Base-by-base conservation (phyloP, 2,888 invertebrate species). In the Drosophila suboccidentalis region DNA sequence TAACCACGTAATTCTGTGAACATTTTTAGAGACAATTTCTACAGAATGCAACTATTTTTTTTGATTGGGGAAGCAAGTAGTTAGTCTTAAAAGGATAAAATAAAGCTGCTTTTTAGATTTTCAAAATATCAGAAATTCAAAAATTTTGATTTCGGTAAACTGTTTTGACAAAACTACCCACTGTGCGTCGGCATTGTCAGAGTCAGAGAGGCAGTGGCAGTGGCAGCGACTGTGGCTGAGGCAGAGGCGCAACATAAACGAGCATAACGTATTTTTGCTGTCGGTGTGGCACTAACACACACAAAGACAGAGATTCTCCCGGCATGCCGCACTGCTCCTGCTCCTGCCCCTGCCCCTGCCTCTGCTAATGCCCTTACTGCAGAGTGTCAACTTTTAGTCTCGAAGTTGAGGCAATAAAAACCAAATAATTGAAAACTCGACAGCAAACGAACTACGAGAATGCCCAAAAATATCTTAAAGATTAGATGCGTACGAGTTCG, bases 181-280 rank as follows among this genome's bases (percentile, higher is more conserved):
- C 38, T 38, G 38, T 38, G 38, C 73, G 66, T 59, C 62, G 49
- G 15, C 39, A 59, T 55, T 15, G 36, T 13, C 75, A 51, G 54
- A 32, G 62, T 50, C 58, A 60, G 63, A 66, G 68, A 62, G 62
- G 64, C 72, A 41, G 57, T 49, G 22, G 51, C 67, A 59, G 68
- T 19, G 36, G 19, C 66, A 58, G 66, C 19, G 66, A 5, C 26
- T 8, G 17, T 6, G 54, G 60, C n/a, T n/a, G n/a, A n/a, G 34
- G 54, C 38, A 22, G 67, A 82, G 80, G 74, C 85, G 70, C 86
- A 86, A 86, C 89, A 86, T 88, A 87, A 87, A 82, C 80, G 87
- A 81, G 72, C 84, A 81, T 86, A 86, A 86, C 86, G 86, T 86
- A 89, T 86, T 86, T 86, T 86, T 89, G 62, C 84, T 89, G 86